Evolutionary conservation across 2,888 invertebrate species (phyloP).

Genomic region (Nipponacmea schrenckii): DNA sequence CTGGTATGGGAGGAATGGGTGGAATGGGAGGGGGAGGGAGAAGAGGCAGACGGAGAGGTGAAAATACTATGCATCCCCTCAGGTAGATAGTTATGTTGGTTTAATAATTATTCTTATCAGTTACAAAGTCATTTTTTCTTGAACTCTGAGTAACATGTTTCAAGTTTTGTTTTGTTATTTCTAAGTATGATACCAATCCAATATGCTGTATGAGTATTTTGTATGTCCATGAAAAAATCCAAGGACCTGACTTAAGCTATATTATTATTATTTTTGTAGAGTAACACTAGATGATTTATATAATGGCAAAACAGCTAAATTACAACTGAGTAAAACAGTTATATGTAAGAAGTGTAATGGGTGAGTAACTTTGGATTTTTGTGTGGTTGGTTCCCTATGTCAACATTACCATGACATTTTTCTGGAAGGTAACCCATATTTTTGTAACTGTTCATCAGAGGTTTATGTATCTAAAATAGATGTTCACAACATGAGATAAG

Average conservation of each 20-base stretch:
- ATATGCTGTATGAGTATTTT: too few relatives aligned
- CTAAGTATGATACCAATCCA: too few relatives aligned
- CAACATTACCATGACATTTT: conserved; percentile 15
- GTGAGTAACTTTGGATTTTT: conserved; percentile 66
- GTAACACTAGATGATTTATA: conserved; percentile 91
- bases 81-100: conserved; percentile 70
- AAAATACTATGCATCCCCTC: conserved; percentile 85
- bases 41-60: conserved; percentile 72
- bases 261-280: conserved; percentile 57
- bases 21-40: conserved; percentile 57
- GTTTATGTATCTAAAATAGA: too few relatives aligned
- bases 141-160: too few relatives aligned
- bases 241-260: too few relatives aligned
- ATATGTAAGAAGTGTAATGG: conserved; percentile 83
- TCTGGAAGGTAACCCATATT: too few relatives aligned
- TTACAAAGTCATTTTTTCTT: too few relatives aligned
- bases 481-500: too few relatives aligned
- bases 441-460: too few relatives aligned
- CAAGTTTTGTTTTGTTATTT: too few relatives aligned
- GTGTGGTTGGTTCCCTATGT: background rate
- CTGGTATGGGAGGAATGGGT: conserved; percentile 46
- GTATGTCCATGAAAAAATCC: too few relatives aligned
- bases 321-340: conserved; percentile 84
- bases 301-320: conserved; percentile 85
- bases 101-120: too few relatives aligned